phyloP scores from a whole-genome alignment of 2,888 invertebrate species.

The Eilema griseolum region DNA sequence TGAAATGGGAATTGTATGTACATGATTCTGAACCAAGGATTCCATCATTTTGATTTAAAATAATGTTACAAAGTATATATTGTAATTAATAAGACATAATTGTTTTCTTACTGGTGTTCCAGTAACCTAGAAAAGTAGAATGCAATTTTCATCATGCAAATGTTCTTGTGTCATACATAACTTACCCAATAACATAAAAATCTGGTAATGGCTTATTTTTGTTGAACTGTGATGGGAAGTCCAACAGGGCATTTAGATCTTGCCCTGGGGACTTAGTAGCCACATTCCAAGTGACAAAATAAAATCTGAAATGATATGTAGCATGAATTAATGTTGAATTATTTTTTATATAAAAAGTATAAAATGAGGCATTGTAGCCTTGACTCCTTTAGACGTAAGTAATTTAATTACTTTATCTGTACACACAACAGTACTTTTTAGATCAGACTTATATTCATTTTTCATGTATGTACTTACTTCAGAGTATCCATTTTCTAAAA shows the following conservation, averaged over 20 bases:
- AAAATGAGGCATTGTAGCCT: slow-evolving; percentile 53
- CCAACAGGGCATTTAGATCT: slow-evolving; percentile 90
- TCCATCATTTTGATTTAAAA: background rate
- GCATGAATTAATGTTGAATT: slow-evolving; percentile 28
- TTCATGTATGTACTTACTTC: slow-evolving; percentile 54
- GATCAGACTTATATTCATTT: slow-evolving; percentile 15
- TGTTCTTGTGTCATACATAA: slow-evolving; percentile 26
- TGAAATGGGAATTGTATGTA: too few relatives aligned
- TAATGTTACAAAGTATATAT: background rate
- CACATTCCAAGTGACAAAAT: slow-evolving; percentile 96
- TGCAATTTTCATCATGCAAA: background rate
- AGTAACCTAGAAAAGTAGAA: slow-evolving; percentile 1
- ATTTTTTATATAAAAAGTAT: slow-evolving; percentile 18
- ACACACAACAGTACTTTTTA: background rate
- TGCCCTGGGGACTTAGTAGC: slow-evolving; percentile 92
- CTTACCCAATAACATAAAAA: slow-evolving; percentile 94
- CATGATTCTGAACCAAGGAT: too few relatives aligned
- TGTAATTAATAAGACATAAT: background rate
- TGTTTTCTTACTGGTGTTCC: background rate
- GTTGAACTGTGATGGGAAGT: slow-evolving; percentile 88
- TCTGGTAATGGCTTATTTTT: slow-evolving; percentile 91
- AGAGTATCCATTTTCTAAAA: slow-evolving; percentile 67
- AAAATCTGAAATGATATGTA: slow-evolving; percentile 86
- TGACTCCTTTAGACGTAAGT: slow-evolving; percentile 60
- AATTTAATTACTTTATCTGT: slow-evolving; percentile 20